Evolutionary conservation across 64 coral and sea anemone genomes (phyloP).

Genomic region (Montipora sp.): DNA sequence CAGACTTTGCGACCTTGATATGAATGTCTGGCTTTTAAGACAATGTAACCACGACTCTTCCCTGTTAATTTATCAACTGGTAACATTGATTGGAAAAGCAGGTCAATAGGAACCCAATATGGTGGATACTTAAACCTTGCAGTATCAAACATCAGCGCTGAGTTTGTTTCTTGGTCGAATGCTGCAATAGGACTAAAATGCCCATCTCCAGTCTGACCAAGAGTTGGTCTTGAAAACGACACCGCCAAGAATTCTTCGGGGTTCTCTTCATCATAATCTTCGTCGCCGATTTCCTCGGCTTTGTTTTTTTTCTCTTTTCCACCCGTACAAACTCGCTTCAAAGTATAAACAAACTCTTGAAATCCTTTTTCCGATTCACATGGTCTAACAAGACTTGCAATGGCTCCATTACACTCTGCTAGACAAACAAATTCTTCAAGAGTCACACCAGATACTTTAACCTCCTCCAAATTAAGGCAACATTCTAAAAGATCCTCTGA

Average conservation of each 20-base stretch:
- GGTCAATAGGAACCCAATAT: constrained; percentile 82
- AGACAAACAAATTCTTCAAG: constrained; percentile 91
- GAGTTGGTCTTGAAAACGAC: constrained; percentile 66
- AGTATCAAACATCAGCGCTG: constrained; percentile 85
- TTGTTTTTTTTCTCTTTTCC: neutral
- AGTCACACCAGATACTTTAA: constrained; percentile 81
- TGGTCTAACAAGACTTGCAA: constrained; percentile 63
- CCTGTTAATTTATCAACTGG: constrained; percentile 74
- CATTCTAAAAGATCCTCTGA: constrained; percentile 82
- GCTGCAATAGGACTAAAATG: constrained; percentile 94
- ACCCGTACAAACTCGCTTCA: constrained; percentile 67
- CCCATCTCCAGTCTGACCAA: constrained; percentile 81
- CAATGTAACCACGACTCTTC: constrained; percentile 81
- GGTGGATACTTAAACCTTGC: constrained; percentile 94
- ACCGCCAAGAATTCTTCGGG: constrained; percentile 65
- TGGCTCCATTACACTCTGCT: constrained; percentile 79
- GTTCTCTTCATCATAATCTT: constrained; percentile 45
- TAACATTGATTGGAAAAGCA: constrained; percentile 83
- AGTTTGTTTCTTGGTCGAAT: constrained; percentile 70
- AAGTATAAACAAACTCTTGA: constrained; percentile 56
- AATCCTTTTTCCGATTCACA: constrained; percentile 36
- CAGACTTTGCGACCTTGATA: constrained; percentile 64
- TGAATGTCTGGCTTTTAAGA: constrained; percentile 54
- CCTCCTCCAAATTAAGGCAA: constrained; percentile 75
- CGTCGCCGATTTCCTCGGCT: neutral